These are phyloP conservation scores for Rhinichthys klamathensis DNA, from an alignment of 2,113 vertebrate species.

Conservation along the genomic window DNA sequence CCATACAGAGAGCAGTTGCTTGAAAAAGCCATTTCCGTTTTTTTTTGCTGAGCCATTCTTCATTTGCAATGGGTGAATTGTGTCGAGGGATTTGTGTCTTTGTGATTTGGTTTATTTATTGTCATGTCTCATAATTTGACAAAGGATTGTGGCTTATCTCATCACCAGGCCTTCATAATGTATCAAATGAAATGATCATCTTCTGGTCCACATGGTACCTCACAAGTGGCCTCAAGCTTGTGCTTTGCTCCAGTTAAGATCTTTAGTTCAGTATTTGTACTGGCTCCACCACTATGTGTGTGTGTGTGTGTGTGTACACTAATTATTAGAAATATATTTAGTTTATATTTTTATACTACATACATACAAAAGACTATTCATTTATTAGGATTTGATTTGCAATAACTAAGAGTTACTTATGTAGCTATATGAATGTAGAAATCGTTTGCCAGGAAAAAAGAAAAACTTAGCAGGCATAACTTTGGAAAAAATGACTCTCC, in stretches of 20 bases:
- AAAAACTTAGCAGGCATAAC: background rate
- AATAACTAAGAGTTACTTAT: background rate
- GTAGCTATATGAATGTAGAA: background rate
- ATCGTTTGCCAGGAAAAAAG: background rate
- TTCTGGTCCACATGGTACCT: background rate
- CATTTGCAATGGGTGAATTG: background rate
- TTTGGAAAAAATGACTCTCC: constrained; percentile 2
- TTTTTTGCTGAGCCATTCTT: constrained; percentile 15
- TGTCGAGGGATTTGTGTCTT: background rate
- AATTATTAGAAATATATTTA: too few relatives aligned
- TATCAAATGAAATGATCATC: background rate
- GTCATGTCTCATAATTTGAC: background rate
- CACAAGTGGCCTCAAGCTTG: background rate
- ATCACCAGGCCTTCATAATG: background rate
- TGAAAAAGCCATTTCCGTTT: constrained; percentile 39
- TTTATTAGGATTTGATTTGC: background rate
- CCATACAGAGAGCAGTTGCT: constrained; percentile 39
- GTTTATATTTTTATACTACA: too few relatives aligned
- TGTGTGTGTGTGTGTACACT: too few relatives aligned
- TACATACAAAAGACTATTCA: too few relatives aligned
- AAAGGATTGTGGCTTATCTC: background rate
- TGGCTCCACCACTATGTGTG: too few relatives aligned
- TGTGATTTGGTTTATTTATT: constrained; percentile 7
- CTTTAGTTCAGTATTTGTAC: too few relatives aligned
- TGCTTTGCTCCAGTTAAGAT: background rate